phyloP scores from a whole-genome alignment of 1,140 invertebrate genomes.

The Halictus rubicundus region DNA sequence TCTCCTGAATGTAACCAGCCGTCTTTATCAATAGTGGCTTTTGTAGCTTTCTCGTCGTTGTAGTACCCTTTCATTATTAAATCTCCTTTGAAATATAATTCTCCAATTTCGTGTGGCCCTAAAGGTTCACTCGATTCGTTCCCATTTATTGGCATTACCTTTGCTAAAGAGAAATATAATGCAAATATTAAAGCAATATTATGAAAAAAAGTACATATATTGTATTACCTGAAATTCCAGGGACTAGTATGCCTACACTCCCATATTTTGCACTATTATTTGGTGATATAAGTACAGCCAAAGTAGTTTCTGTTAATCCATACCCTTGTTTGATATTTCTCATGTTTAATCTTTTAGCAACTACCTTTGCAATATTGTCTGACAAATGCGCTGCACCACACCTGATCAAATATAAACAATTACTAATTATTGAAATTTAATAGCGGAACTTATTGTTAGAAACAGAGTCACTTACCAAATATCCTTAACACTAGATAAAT shows the following conservation, averaged over 20 bases:
- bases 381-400: conserved; percentile 80
- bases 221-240: conserved; percentile 58
- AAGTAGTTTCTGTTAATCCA: conserved; percentile 81
- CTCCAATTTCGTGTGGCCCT: conserved; percentile 84
- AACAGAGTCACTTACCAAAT: conserved; percentile 67
- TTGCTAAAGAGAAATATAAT: conserved; percentile 52
- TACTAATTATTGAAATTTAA: background rate
- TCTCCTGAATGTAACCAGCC: conserved; percentile 89
- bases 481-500: conserved; percentile 76
- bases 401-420: conserved; percentile 35
- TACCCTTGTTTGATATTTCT: conserved; percentile 77
- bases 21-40: conserved; percentile 79
- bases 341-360: conserved; percentile 76
- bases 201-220: background rate
- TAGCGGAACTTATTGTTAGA: background rate
- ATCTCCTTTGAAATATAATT: conserved; percentile 82
- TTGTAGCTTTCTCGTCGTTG: conserved; percentile 59
- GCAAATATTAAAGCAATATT: background rate
- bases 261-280: conserved; percentile 65
- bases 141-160: conserved; percentile 62
- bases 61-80: conserved; percentile 72
- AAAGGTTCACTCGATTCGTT: conserved; percentile 75
- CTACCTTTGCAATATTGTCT: conserved; percentile 75
- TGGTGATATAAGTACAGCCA: conserved; percentile 67
- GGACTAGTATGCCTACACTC: conserved; percentile 69